Base-by-base conservation (phyloP, 2,113 vertebrate species). In the Hymenochirus boettgeri region DNA sequence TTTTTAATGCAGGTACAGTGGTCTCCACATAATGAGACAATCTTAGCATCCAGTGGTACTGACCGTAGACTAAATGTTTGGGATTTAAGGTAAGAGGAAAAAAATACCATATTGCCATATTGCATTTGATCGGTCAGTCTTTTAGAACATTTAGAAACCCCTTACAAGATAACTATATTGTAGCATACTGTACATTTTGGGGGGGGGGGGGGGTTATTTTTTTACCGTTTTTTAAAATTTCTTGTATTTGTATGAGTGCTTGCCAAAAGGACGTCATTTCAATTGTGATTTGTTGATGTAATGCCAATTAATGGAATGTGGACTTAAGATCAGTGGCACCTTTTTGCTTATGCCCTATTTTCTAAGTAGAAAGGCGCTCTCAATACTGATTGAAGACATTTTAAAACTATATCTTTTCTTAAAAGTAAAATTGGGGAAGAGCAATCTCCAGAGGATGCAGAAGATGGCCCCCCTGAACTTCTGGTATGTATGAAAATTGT, bases 11-110 rank as follows among this genome's bases (percentile, higher is more conserved):
- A 98, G 95, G 96, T 99, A 70, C 96, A 99, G 79, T 99, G 96
- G 96, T 99, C 96, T 26, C 96, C 96, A 70, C 96, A 99, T 70
- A 98, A 99, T 13, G 94, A 99, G 83, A 99, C 96, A 22, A 99
- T 99, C 52, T 75, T 98, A 80, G 96, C 96, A 70, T 99, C 96
- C 69, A 99, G 96, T 65, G 96, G 96, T 70, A 99, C 96, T 0
- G 96, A 98, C 85, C 89, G 96, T 26, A 86, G 96, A 63, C 87
- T 99, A 65, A 99, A 98, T 8, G 95, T 99, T 0, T 99, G 96
- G 96, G 96, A 98, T 77, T 88, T 99, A 77, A 99, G 92, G 92
- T 95, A 72, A 79, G 56, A 31, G 29, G 29, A 10, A 31, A 5
- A 5, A 31, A n/a, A n/a, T n/a, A n/a, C n/a, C n/a, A 12, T 12